These are phyloP conservation scores for Alviniconcha marisindica DNA, from an alignment of 1,140 invertebrate species.

Conservation along the genomic window DNA sequence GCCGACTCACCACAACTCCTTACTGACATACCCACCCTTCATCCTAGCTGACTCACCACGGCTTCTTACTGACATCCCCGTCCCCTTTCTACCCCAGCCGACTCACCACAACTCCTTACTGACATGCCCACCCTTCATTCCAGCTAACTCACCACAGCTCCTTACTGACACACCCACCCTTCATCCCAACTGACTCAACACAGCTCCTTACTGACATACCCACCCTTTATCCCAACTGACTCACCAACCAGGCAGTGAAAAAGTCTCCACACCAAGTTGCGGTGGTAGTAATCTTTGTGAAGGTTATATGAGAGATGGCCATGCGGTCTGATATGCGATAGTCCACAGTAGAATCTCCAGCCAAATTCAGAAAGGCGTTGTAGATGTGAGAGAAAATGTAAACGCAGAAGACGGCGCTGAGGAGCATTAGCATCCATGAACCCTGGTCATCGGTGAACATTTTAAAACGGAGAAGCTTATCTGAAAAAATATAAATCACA, in stretches of 20 bases:
- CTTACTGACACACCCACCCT: no score
- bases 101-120: no score
- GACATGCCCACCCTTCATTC: no score
- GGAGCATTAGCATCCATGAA: slow-evolving; percentile 80
- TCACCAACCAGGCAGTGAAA: slow-evolving; percentile 79
- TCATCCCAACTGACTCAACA: no score
- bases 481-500: slow-evolving; percentile 59
- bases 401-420: slow-evolving; percentile 77
- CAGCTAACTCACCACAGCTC: no score
- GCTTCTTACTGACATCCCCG: no score
- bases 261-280: slow-evolving; percentile 81
- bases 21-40: no score
- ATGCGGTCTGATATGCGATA: slow-evolving; percentile 74
- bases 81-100: no score
- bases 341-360: slow-evolving; percentile 69
- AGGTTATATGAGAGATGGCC: slow-evolving; percentile 73
- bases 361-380: slow-evolving; percentile 77
- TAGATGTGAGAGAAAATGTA: slow-evolving; percentile 79
- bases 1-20: no score
- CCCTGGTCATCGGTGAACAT: slow-evolving; percentile 80
- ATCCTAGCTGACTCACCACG: no score
- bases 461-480: slow-evolving; percentile 77
- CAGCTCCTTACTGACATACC: no score
- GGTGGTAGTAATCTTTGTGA: slow-evolving; percentile 80
- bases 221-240: no score